phyloP scores from a whole-genome alignment of 2,888 invertebrate species.

The Willowsia nigromaculata region DNA sequence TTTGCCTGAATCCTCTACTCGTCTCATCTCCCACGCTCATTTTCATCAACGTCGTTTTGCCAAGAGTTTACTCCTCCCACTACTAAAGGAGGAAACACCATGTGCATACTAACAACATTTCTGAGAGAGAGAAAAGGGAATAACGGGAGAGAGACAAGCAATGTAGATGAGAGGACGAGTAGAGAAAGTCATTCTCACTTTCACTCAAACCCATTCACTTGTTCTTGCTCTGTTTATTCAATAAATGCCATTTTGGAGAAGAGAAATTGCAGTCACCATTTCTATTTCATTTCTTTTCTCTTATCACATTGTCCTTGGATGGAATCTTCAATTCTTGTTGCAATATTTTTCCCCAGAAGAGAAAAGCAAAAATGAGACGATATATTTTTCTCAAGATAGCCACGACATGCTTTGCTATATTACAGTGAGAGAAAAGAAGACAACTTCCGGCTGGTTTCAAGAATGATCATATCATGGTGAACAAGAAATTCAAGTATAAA shows the following conservation, averaged over 20 bases:
- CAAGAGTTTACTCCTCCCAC: slow-evolving; percentile 47
- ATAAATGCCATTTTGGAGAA: slow-evolving; percentile 37
- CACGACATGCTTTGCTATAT: not conserved
- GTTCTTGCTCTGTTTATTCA: slow-evolving; percentile 3
- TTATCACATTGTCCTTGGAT: not conserved
- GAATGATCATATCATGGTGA: not conserved
- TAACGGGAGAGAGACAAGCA: not conserved
- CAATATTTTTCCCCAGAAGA: not conserved
- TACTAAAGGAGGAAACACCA: slow-evolving; percentile 40
- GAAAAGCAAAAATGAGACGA: not conserved
- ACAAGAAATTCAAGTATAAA: not conserved
- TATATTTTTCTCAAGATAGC: not conserved
- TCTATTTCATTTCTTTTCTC: not conserved
- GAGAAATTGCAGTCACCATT: slow-evolving; percentile 11
- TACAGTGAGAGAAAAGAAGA: not conserved
- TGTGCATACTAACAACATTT: slow-evolving; percentile 60
- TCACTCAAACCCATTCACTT: slow-evolving; percentile 28
- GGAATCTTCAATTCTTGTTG: not conserved
- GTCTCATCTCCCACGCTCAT: slow-evolving; percentile 50
- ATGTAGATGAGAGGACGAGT: not conserved
- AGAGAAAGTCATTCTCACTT: slow-evolving; percentile 25
- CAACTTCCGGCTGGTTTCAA: slow-evolving; percentile 13
- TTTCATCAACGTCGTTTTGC: slow-evolving; percentile 64
- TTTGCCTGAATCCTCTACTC: slow-evolving; percentile 16
- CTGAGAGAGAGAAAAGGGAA: slow-evolving; percentile 1